Evolutionary conservation across 2,888 invertebrate genomes (phyloP).

Genomic region (Thereva unica): DNA sequence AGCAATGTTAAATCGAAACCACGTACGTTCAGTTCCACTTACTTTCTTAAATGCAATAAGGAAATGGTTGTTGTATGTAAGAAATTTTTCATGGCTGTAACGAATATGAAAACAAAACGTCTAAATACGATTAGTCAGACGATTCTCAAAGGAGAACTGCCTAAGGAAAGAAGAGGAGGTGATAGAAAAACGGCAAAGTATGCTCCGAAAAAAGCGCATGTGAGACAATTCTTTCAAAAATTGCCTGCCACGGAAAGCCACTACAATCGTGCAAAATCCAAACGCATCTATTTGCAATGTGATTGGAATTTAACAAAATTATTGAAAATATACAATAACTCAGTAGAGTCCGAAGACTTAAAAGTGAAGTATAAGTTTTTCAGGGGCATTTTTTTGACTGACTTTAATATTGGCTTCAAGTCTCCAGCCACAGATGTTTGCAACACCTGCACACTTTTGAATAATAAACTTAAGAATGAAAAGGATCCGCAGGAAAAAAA

Average conservation of each 20-base stretch:
- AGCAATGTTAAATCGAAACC: too few species aligned
- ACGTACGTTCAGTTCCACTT: too few species aligned
- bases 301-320: slow-evolving; percentile 2
- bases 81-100: too few species aligned
- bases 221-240: too few species aligned
- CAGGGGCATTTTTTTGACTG: background rate
- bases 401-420: slow-evolving; percentile 3
- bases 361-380: slow-evolving; percentile 3
- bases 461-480: slow-evolving; percentile 23
- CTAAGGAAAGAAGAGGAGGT: too few species aligned
- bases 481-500: slow-evolving; percentile 26
- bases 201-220: too few species aligned
- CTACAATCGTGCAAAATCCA: background rate
- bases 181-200: too few species aligned
- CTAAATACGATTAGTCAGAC: too few species aligned
- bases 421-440: slow-evolving; percentile 2
- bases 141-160: too few species aligned
- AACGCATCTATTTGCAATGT: background rate
- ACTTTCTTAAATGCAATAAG: too few species aligned
- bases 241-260: background rate
- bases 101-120: too few species aligned
- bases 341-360: background rate
- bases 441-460: background rate
- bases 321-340: slow-evolving; percentile 1
- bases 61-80: too few species aligned